Base-by-base conservation (phyloP, 2,888 invertebrate genomes). In the Drosophila flavopinicola region DNA sequence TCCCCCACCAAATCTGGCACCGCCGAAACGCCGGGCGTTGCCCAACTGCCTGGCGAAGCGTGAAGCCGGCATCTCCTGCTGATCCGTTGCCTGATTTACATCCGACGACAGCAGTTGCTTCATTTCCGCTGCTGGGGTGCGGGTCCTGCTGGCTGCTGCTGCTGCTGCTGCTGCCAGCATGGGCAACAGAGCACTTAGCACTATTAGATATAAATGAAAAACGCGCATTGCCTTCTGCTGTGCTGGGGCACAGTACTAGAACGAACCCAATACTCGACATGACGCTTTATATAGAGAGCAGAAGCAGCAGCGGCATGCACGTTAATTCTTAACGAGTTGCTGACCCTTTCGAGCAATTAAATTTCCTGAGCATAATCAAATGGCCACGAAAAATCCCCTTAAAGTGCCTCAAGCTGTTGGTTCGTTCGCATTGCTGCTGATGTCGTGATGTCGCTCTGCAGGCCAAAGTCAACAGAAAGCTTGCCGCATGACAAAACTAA, bases 341-440 rank as follows among this genome's bases (percentile, higher is more conserved):
- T 66, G 86, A 67, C 79, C 84, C 76, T 76, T 83, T 83, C 51
- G 54, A 53, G 64, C 79, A 80, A 84, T 85, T 85, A 79, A 83
- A 84, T 80, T 80, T 80, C 80, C 80, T 76, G 70, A 64, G 74
- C 77, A 73, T 85, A 73, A 85, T 83, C 77, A 83, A 80, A 66
- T 85, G 80, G 70, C 48, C 51, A 63, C 73, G 60, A 80, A 73
- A 85, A 84, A 73, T 70, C 77, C 73, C 73, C 47, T 17, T 42
- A 38, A 60, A 60, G 54, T 39, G 63, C 75, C 83, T 17, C 30
- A 15, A 54, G 58, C 65, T 25, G 15, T n/a, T n/a, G n/a, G n/a
- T n/a, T n/a, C n/a, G 24, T 29, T 39, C 33, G 17, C 23, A 53
- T 71, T 57, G 3, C 10, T 29, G 27, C 37, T 17, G 11, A 30